Evolutionary conservation across 2,888 invertebrate genomes (phyloP), one percentile per base, ranked within the genome.

Genomic region (Drosophila stalkeri): DNA sequence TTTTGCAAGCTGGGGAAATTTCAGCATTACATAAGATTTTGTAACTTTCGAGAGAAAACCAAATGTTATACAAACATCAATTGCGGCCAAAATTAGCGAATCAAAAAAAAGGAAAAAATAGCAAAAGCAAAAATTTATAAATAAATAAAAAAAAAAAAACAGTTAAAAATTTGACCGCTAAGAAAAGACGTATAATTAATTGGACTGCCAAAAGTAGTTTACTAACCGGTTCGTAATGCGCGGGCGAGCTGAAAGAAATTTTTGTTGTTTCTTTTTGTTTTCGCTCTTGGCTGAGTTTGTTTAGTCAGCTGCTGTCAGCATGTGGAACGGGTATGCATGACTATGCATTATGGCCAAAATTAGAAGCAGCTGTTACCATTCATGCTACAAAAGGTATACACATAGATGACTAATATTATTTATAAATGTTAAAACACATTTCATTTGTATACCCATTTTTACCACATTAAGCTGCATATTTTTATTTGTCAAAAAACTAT

Each of bases 51-150:
- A 41, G 12, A 27, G 57, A 20, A 54, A 67, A 56, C 46, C 49
- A 59, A 49, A 18, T 33, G 75, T 67, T 62, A 59, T 39, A 64
- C 52, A 75, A 63, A 61, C 35, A n/a, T 39, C 18, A 55, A 64
- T 57, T 63, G 16, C 27, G 56, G 35, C 39, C 56, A 72, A 71
- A 49, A 31, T 31, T 49, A 72, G 23, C 55, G 62, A 72, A 31
- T 55, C n/a, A 20, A 66, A 43, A 46, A 12, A 55, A 33, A 43
- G 46, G 43, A 3, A 46, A 9, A 49, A 2, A 27, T 27, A 27
- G 27, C 27, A 46, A 27, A 27, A 9, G 27, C 6, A 43, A 43
- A 43, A n/a, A n/a, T n/a, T n/a, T n/a, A n/a, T 5, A 7, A 14
- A 46, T 2, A 3, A 1, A 23, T 16, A 39, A 20, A 31, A 27